Evolutionary conservation across 2,888 invertebrate species (phyloP).

Genomic region (Agriotes lineatus): DNA sequence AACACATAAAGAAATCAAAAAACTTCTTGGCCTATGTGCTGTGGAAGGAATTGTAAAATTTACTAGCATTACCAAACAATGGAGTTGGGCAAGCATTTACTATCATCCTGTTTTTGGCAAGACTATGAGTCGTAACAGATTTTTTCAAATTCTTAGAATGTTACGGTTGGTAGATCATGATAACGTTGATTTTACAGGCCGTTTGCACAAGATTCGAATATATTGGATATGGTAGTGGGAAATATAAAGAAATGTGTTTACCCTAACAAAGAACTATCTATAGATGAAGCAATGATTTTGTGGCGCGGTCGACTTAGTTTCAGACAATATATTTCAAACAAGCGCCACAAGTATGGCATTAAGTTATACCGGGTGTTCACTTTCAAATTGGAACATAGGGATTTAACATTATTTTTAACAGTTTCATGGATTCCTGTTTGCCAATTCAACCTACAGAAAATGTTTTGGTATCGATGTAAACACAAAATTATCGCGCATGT

Average conservation of each 20-base stretch:
- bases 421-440: too few species aligned
- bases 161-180: background rate
- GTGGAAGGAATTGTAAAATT: too few species aligned
- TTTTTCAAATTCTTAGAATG: background rate
- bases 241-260: background rate
- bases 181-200: background rate
- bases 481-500: too few species aligned
- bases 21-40: too few species aligned
- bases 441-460: too few species aligned
- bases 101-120: background rate
- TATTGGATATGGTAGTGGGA: background rate
- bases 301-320: background rate
- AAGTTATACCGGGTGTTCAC: too few species aligned
- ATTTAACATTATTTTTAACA: too few species aligned
- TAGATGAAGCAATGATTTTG: background rate
- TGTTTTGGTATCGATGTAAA: too few species aligned
- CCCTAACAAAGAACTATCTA: background rate
- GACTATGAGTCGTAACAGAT: background rate
- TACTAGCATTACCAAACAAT: background rate
- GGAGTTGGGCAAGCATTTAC: background rate
- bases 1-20: too few species aligned
- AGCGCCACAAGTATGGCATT: slow-evolving; percentile 10
- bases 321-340: background rate
- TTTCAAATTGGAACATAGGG: too few species aligned
- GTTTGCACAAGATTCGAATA: background rate